These are phyloP conservation scores for Axinella damicornis DNA, from an alignment of 37 sponge, comb jelly and placozoan species.

Conservation along the genomic window DNA sequence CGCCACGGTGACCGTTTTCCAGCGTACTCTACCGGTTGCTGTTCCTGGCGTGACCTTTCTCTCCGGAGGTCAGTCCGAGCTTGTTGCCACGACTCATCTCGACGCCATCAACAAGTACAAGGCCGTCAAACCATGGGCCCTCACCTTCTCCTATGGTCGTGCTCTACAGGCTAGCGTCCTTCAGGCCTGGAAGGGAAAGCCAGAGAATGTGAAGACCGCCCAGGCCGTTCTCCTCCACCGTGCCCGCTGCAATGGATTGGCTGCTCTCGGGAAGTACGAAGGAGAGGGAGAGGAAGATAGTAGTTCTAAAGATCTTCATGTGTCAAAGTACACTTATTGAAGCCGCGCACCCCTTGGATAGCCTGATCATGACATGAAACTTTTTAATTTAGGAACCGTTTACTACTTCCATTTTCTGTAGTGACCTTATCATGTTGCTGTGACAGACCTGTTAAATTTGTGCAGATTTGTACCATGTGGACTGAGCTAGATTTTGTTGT, in stretches of 20 bases:
- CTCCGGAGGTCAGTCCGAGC: constrained; percentile 98
- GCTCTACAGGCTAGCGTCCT: constrained; percentile 95
- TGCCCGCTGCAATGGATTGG: constrained; percentile 93
- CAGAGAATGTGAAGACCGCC: constrained; percentile 81
- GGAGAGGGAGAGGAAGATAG: too few relatives aligned
- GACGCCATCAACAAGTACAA: constrained; percentile 91
- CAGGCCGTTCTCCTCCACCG: constrained; percentile 86
- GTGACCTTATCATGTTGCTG: too few relatives aligned
- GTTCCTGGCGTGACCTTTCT: constrained; percentile 98
- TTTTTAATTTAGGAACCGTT: too few relatives aligned
- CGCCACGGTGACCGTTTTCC: constrained; percentile 89
- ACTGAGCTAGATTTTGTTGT: too few relatives aligned
- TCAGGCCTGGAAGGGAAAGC: constrained; percentile 93
- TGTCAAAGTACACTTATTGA: too few relatives aligned
- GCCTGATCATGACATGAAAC: too few relatives aligned
- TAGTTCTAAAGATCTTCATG: too few relatives aligned
- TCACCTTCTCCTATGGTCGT: constrained; percentile 97
- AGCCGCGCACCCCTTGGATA: too few relatives aligned
- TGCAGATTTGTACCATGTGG: too few relatives aligned
- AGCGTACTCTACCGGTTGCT: constrained; percentile 93
- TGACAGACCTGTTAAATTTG: too few relatives aligned
- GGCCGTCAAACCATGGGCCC: constrained; percentile 87
- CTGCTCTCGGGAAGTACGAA: constrained; percentile 89
- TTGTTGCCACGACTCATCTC: constrained; percentile 90
- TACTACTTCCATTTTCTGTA: too few relatives aligned